Conservation (phyloP, 2,797 vertebrate genomes). For the Phataginus tetradactyla region DNA sequence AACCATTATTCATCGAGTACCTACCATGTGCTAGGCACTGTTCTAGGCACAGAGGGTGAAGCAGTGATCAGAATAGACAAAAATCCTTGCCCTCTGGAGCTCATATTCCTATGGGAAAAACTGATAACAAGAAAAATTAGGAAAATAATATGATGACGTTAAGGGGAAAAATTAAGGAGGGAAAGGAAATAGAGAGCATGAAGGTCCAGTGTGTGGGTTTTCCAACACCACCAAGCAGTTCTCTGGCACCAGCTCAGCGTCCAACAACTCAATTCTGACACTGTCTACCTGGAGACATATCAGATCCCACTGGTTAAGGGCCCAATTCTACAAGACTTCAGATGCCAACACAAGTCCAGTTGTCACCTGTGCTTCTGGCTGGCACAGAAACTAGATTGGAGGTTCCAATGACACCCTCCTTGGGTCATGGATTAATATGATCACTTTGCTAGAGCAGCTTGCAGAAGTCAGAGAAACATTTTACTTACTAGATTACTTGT, state of each 20-base stretch:
- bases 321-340: not conserved
- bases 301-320: not conserved
- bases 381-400: not conserved
- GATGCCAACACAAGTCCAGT: not conserved
- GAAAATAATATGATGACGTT: not conserved
- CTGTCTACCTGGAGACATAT: not conserved
- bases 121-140: slow-evolving; percentile 18
- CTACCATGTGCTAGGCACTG: not conserved
- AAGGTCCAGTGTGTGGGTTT: not conserved
- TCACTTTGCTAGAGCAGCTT: not conserved
- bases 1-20: not conserved
- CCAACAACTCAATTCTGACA: not conserved
- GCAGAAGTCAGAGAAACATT: not conserved
- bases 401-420: not conserved
- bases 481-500: not conserved
- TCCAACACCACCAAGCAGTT: not conserved
- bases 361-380: not conserved
- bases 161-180: not conserved
- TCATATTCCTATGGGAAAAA: not conserved
- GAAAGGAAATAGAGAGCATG: not conserved
- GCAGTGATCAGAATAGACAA: not conserved
- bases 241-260: not conserved
- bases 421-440: not conserved
- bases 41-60: not conserved
- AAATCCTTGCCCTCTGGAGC: not conserved